Conservation (phyloP, 2,113 vertebrate species). For the Mustelus asterias region DNA sequence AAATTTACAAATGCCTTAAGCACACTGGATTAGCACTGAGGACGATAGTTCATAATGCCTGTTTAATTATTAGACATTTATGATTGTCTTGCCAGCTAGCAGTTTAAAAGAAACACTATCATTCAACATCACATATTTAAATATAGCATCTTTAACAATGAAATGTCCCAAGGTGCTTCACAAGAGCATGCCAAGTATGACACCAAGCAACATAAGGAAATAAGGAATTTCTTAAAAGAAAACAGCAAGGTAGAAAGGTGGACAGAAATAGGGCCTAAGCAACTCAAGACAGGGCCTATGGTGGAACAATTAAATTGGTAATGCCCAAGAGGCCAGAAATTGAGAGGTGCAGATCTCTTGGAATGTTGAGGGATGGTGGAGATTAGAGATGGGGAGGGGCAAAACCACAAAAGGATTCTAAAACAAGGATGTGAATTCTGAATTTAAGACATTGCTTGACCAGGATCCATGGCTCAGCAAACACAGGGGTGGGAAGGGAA, state of each 20-base stretch:
- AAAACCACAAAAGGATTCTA: neutral
- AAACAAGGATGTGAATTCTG: neutral
- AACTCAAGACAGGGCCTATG: neutral
- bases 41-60: neutral
- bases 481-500: neutral
- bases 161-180: neutral
- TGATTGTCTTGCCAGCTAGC: neutral
- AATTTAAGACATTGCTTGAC: neutral
- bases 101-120: neutral
- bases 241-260: neutral
- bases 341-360: neutral
- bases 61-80: neutral
- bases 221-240: neutral
- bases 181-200: neutral
- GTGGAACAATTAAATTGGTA: neutral
- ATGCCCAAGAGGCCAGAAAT: neutral
- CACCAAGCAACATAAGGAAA: neutral
- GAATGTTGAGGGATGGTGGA: neutral
- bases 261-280: neutral
- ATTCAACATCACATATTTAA: neutral
- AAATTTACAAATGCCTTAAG: neutral
- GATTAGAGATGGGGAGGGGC: neutral
- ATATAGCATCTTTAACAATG: neutral
- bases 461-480: neutral
- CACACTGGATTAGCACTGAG: neutral